Base-by-base conservation (phyloP, 2,797 vertebrate species). In the Trematomus bernacchii region DNA sequence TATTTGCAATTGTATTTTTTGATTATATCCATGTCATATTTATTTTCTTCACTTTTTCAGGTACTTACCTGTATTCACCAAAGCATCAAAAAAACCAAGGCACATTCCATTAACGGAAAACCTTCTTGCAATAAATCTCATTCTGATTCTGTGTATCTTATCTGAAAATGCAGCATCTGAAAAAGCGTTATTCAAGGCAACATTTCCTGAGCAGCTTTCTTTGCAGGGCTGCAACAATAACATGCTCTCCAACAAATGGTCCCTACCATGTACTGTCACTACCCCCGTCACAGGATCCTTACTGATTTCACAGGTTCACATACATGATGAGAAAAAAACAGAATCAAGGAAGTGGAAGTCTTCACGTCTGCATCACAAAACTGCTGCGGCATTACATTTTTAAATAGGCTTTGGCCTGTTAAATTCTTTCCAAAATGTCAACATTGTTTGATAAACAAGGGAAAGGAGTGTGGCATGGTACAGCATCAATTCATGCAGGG, bases 401-500 rank as follows among this genome's bases (percentile, higher is more conserved):
- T 27, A 60, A 79, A 71, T 72, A 33, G 21, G 58, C 11, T 33
- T 7, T 43, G 11, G n/a, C 18, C 65, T 10, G 46, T 30, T 59
- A 58, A 71, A 71, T 63, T 8, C 6, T 23, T 61, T 44, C 10
- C 16, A 40, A 44, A 80, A 77, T 66, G 53, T 50, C 75, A 76
- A 67, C 65, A 71, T 5, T 62, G 54, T 71, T 63, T 66, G 59
- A 76, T 73, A 71, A 73, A 53, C 37, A 70, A 37, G 50, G 53
- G 21, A 30, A 1, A 27, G 10, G 18, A 42, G 8, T 14, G 18
- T 19, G 30, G 18, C 44, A n/a, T 60, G 3, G 15, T 40, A n/a
- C 63, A 4, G 6, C 18, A 7, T 67, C 51, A 30, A 23, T 62
- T 44, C 65, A 55, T 54, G 53, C 47, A 51, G 27, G 11, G 15